phyloP scores from a whole-genome alignment of 1,140 invertebrate species.

The Dryas iulia region DNA sequence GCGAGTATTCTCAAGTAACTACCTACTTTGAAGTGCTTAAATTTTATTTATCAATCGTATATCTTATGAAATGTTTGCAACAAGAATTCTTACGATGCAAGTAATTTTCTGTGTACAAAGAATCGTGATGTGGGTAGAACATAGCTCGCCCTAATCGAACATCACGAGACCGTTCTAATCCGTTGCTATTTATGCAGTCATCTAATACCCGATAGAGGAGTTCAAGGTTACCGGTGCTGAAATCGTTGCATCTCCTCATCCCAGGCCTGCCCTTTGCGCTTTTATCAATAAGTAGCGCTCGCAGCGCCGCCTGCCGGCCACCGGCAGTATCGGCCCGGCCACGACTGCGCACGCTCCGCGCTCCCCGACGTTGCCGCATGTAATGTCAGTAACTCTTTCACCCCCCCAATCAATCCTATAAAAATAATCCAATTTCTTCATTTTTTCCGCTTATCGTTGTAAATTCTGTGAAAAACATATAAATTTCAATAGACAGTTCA shows the following conservation, averaged over 20 bases:
- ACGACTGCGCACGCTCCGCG: constrained; percentile 69
- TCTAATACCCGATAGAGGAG: constrained; percentile 67
- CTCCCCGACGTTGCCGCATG: constrained; percentile 60
- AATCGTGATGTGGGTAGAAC: neutral
- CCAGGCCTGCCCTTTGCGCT: constrained; percentile 58
- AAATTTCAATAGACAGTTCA: neutral
- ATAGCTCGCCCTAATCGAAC: neutral
- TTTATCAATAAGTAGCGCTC: constrained; percentile 66
- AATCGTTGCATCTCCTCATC: constrained; percentile 48
- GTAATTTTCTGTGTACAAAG: neutral
- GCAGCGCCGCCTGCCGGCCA: constrained; percentile 60
- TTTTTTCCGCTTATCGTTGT: constrained; percentile 34
- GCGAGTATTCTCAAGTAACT: neutral
- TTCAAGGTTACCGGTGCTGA: constrained; percentile 69
- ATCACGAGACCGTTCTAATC: constrained; percentile 12
- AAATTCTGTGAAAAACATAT: constrained; percentile 8
- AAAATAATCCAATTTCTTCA: constrained; percentile 44
- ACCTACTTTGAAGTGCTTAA: neutral
- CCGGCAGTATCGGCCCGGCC: constrained; percentile 50
- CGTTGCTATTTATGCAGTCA: constrained; percentile 41
- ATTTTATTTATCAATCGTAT: neutral
- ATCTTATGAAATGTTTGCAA: neutral
- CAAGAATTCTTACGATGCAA: neutral
- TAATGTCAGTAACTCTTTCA: constrained; percentile 51
- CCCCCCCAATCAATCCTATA: constrained; percentile 59